Evolutionary conservation across 1,140 invertebrate species (phyloP), one percentile per base, ranked within the genome.

Genomic region (Ips typographus): DNA sequence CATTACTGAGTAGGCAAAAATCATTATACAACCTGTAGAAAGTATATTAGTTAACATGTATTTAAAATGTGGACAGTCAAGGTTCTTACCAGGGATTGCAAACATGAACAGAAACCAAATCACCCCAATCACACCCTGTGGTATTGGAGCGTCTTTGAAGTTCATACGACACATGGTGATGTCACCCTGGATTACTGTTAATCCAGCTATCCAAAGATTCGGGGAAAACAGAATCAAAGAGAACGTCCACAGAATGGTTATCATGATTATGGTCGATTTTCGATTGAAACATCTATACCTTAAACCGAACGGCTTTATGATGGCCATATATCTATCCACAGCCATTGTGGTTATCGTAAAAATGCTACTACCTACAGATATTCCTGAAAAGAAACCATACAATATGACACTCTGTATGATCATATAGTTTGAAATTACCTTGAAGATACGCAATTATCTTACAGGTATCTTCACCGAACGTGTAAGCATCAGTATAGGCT

Each of bases 261-360:
- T 89, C 1, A 89, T 82, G 3, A 84, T 77, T 41, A 86, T 83
- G 0, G 88, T 89, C 2, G 85, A 88, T n/a, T 85, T 85, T 8
- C 87, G 78, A 61, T 88, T 89, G 37, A 89, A 88, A 80, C 78
- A 87, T 84, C 51, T 88, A 83, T 73, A 89, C 85, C 6, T 71
- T 60, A 77, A 73, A 8, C 86, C 84, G 63, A 92, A 87, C 0
- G 90, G 89, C 77, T 89, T 88, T 49, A 88, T 85, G 71, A 93
- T 92, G 4, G 90, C 91, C 51, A 92, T 77, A 74, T 88, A 90
- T 42, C 91, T 82, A 76, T 92, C 90, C 37, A 92, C 82, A 43
- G 90, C 90, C 88, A 93, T 90, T 0, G 89, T 88, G 0, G 88
- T 89, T 65, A 93, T 90, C 1, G 91, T 92, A 78, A 91, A 91